These are phyloP conservation scores for Anastrepha obliqua DNA, from an alignment of 1,140 invertebrate species.

Conservation along the genomic window DNA sequence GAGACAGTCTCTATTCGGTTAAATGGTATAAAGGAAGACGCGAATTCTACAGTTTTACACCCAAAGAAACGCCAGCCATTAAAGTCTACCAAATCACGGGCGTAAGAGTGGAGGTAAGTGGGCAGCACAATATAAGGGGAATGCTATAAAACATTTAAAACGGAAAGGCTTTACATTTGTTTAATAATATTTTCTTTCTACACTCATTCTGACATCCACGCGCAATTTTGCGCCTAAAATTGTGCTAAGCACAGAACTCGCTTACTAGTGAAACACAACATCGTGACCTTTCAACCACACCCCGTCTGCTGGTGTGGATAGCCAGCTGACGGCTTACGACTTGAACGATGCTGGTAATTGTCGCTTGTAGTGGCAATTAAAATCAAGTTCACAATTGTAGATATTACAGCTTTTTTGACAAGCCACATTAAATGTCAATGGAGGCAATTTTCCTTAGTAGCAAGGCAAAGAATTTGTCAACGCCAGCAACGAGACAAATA, in stretches of 20 bases:
- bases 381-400: not conserved
- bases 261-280: not conserved
- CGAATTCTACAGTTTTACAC: constrained; percentile 87
- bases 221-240: constrained; percentile 1
- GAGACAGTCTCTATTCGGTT: constrained; percentile 85
- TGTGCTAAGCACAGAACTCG: not conserved
- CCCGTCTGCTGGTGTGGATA: not conserved
- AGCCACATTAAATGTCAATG: constrained; percentile 9
- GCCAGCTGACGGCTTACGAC: not conserved
- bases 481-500: not conserved
- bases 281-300: not conserved
- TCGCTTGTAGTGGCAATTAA: not conserved
- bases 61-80: constrained; percentile 82
- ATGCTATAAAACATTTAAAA: not conserved
- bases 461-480: not conserved
- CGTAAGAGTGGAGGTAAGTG: constrained; percentile 84
- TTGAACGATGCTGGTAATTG: not conserved
- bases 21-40: constrained; percentile 89
- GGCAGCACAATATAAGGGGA: not conserved
- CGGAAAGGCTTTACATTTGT: no score
- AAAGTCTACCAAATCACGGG: constrained; percentile 85
- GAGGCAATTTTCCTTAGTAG: not conserved
- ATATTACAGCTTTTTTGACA: not conserved
- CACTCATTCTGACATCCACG: not conserved
- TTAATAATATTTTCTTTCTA: no score